Conservation (phyloP, 1,140 invertebrate genomes). For the Heliconius hermathena region DNA sequence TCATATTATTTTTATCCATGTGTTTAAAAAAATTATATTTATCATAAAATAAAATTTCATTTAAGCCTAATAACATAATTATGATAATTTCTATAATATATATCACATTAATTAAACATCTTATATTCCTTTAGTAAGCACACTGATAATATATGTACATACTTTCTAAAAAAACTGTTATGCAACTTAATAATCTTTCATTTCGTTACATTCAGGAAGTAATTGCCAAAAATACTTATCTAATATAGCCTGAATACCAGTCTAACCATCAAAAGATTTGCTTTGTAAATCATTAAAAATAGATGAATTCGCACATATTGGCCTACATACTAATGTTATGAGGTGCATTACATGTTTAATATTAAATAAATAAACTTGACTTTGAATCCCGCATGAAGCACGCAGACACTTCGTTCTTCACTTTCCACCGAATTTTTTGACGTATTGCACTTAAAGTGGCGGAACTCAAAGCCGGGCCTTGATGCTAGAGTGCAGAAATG, state of each 20-base stretch:
- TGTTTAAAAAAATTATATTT: too few species aligned
- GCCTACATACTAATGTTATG: neutral
- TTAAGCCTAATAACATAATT: neutral
- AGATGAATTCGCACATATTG: neutral
- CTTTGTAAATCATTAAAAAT: neutral
- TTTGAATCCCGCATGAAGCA: too few species aligned
- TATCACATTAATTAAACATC: neutral
- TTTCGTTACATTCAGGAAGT: conserved; percentile 1
- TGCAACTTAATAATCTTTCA: neutral
- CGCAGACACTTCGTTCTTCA: too few species aligned
- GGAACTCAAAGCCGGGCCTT: too few species aligned
- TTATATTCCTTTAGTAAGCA: neutral
- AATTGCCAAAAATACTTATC: neutral
- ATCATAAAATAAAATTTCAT: neutral
- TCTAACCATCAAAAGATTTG: neutral
- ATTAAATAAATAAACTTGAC: too few species aligned
- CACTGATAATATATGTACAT: conserved; percentile 23
- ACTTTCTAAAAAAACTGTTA: conserved; percentile 35
- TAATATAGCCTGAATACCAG: neutral
- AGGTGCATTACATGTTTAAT: neutral
- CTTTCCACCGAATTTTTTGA: too few species aligned
- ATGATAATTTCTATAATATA: neutral
- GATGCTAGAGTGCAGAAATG: too few species aligned
- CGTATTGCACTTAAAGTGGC: too few species aligned
- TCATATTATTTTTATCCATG: too few species aligned